These are phyloP conservation scores for Anisognathus igniventris DNA, from an alignment of 2,797 vertebrate genomes.

Conservation along the genomic window DNA sequence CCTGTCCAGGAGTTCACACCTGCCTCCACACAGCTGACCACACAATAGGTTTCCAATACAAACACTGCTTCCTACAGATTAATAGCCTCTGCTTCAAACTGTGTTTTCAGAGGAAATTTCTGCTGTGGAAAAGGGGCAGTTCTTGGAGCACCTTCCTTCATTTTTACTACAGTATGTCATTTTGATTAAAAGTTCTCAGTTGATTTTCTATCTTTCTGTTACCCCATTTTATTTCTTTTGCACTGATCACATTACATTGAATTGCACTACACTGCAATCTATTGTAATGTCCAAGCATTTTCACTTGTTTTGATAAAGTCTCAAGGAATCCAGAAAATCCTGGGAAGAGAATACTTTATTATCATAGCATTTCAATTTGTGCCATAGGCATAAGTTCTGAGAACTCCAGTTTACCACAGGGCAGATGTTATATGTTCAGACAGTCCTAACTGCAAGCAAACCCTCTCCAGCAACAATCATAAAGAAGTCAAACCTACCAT, in stretches of 20 bases:
- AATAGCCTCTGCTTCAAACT: not conserved
- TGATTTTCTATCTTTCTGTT: not conserved
- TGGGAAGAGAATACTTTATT: not conserved
- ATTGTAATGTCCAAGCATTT: not conserved
- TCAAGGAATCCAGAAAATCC: not conserved
- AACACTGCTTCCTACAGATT: not conserved
- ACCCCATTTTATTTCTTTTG: not conserved
- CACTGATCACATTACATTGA: not conserved
- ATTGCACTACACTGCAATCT: not conserved
- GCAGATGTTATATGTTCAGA: not conserved
- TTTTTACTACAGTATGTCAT: not conserved
- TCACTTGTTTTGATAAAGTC: not conserved
- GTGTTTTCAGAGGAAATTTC: not conserved
- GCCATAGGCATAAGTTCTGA: not conserved
- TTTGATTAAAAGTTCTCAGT: not conserved
- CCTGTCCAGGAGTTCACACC: not conserved
- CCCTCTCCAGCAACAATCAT: not conserved
- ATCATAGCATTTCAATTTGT: not conserved
- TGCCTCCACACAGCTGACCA: rapidly evolving
- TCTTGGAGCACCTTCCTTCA: not conserved
- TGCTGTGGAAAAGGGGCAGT: not conserved
- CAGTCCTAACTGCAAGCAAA: not conserved
- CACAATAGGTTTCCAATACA: not conserved
- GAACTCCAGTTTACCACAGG: not conserved
- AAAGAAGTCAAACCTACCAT: not conserved